Conservation (phyloP, 1,140 invertebrate species). For the Atta cephalotes region DNA sequence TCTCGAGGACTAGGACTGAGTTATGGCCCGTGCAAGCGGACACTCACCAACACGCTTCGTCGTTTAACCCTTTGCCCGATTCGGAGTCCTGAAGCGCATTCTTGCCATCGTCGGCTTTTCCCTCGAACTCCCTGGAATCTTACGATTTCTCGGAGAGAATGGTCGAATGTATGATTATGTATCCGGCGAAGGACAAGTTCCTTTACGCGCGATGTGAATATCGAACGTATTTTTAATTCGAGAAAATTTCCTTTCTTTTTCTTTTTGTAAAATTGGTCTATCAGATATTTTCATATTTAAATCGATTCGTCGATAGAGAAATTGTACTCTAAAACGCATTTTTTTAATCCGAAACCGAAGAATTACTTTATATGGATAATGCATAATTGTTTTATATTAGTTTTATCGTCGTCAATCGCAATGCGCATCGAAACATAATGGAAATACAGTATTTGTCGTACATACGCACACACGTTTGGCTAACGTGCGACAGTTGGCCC, state of each 20-base stretch:
- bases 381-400: constrained; percentile 2
- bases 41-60: constrained; percentile 85
- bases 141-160: constrained; percentile 69
- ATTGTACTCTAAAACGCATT: not conserved
- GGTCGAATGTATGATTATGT: constrained; percentile 38
- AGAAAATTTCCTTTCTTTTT: not conserved
- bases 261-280: constrained; percentile 32
- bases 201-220: constrained; percentile 26
- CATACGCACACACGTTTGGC: constrained; percentile 45
- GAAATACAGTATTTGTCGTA: constrained; percentile 34
- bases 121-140: constrained; percentile 68
- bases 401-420: constrained; percentile 54
- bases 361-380: not conserved
- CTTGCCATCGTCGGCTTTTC: constrained; percentile 70
- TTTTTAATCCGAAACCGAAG: not conserved
- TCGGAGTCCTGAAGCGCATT: constrained; percentile 80
- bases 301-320: not conserved
- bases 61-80: constrained; percentile 85
- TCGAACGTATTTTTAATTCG: constrained; percentile 37
- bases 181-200: constrained; percentile 44
- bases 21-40: constrained; percentile 81
- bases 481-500: constrained; percentile 79
- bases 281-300: not conserved
- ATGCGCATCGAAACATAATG: constrained; percentile 5
- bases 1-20: constrained; percentile 77